A percentile compares a stretch with the other conserved stretches of the same genome.
Evolutionary conservation across 92 coral and sea anemone genomes (phyloP).

Genomic region (Epizoanthus ramosus): DNA sequence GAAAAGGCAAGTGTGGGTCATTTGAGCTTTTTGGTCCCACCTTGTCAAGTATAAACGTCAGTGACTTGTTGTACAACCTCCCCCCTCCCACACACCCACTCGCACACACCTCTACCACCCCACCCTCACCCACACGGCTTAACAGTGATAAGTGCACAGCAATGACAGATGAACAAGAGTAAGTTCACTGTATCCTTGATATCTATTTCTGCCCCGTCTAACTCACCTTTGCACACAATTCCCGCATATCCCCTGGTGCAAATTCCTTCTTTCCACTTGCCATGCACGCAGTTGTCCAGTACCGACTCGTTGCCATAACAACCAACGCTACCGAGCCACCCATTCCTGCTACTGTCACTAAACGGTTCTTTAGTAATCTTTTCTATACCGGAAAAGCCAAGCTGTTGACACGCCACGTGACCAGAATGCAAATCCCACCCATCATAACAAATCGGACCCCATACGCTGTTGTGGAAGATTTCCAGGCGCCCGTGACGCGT

Average conservation of each 20-base stretch:
- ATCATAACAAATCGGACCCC: conserved; percentile 82
- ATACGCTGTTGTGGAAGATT: conserved; percentile 69
- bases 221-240: conserved; percentile 72
- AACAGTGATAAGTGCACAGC: not conserved
- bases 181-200: too few species aligned
- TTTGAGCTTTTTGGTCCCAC: too few species aligned
- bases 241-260: conserved; percentile 79
- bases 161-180: not conserved
- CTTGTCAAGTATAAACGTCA: too few species aligned
- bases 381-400: conserved; percentile 66
- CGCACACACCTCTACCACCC: too few species aligned
- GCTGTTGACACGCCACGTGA: conserved; percentile 74
- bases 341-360: conserved; percentile 55
- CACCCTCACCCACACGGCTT: not conserved
- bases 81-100: too few species aligned
- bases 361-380: conserved; percentile 12
- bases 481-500: conserved; percentile 83
- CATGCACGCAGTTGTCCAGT: conserved; percentile 61
- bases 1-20: too few species aligned
- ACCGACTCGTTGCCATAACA: conserved; percentile 80
- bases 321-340: conserved; percentile 66
- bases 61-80: too few species aligned
- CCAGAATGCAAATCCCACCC: conserved; percentile 70
- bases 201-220: too few species aligned
- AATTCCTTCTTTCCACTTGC: conserved; percentile 65